phyloP scores from a whole-genome alignment of 2,888 invertebrate genomes.

The Athalia circularis region DNA sequence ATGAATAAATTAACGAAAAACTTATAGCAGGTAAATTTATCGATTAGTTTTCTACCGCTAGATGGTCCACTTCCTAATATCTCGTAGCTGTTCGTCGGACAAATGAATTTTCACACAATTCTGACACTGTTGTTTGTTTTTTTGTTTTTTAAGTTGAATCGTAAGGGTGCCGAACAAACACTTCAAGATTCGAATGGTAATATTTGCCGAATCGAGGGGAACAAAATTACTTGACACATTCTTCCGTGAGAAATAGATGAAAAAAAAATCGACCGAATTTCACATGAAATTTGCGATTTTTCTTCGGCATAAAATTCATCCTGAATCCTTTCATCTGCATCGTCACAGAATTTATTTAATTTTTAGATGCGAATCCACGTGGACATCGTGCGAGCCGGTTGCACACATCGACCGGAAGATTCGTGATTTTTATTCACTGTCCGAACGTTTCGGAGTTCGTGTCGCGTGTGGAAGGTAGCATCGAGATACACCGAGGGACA shows the following conservation, averaged over 20 bases:
- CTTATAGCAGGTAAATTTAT: neutral
- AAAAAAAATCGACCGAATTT: no score
- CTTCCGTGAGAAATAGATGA: neutral
- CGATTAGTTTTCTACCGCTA: neutral
- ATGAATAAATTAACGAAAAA: neutral
- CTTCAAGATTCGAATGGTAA: conserved; percentile 2
- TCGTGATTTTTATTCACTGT: no score
- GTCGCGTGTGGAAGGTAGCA: neutral
- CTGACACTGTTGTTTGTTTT: conserved; percentile 1
- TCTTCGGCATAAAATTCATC: no score
- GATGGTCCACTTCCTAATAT: neutral
- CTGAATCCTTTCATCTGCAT: no score
- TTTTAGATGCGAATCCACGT: no score
- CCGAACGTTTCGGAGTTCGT: no score
- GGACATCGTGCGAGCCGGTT: no score
- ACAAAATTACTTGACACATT: neutral
- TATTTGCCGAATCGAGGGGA: neutral
- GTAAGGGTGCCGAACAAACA: neutral
- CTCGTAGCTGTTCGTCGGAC: neutral
- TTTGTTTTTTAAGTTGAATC: no score
- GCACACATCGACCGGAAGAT: no score
- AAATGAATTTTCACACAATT: neutral
- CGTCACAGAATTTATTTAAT: no score
- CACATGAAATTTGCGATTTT: no score
- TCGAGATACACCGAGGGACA: conserved; percentile 13